A percentile compares a stretch with the other conserved stretches of the same genome.
Evolutionary conservation across 2,113 vertebrate genomes (phyloP).

Genomic region (Platysteira castanea): DNA sequence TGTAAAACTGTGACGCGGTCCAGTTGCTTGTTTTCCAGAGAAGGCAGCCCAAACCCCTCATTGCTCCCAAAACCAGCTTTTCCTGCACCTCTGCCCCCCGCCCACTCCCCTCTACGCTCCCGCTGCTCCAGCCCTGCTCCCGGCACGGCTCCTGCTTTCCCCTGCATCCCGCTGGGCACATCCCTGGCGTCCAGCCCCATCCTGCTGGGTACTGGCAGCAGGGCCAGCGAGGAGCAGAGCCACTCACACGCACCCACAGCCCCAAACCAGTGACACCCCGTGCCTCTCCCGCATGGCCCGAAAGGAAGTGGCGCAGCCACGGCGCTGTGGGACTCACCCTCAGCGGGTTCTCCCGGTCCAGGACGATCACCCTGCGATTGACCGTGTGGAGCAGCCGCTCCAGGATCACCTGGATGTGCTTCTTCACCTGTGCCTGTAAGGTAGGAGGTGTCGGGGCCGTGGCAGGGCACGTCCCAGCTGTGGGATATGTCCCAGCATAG

Average conservation of each 20-base stretch:
- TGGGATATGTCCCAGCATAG: background rate
- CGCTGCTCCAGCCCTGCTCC: background rate
- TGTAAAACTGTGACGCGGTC: rapidly evolving
- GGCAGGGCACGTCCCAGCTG: background rate
- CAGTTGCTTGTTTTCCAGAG: rapidly evolving
- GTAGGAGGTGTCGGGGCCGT: background rate
- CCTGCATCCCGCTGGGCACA: background rate
- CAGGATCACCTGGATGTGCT: conserved; percentile 42
- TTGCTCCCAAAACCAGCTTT: background rate
- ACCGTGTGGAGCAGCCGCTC: conserved; percentile 16
- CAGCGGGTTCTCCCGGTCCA: conserved; percentile 35
- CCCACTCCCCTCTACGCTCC: rapidly evolving
- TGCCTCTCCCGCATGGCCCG: rapidly evolving
- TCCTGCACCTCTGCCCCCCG: background rate
- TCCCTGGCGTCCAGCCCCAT: background rate
- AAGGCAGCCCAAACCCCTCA: background rate
- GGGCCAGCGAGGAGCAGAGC: background rate
- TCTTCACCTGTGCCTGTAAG: conserved; percentile 27
- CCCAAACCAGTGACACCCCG: rapidly evolving
- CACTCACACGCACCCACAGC: rapidly evolving
- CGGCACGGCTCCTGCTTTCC: background rate
- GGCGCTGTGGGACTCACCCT: background rate
- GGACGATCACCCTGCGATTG: conserved; percentile 32
- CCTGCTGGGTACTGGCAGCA: background rate
- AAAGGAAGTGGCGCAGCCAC: rapidly evolving